These are phyloP conservation scores for Drosophila mercatorum DNA, from an alignment of 2,888 invertebrate species.

Conservation along the genomic window DNA sequence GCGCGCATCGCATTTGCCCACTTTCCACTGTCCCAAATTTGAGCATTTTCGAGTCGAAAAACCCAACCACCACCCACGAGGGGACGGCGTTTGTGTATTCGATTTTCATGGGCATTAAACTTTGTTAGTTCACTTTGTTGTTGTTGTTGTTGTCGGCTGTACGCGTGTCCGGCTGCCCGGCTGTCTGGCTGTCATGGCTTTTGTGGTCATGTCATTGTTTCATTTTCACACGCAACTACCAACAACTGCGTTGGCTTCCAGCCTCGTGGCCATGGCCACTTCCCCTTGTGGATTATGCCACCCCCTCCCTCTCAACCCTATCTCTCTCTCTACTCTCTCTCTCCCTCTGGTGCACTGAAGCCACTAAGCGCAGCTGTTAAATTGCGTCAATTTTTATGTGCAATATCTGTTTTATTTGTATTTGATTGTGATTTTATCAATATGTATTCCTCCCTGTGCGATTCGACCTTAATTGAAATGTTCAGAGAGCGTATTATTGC, in stretches of 20 bases:
- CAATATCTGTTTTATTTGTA: conserved; percentile 76
- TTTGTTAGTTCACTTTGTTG: conserved; percentile 48
- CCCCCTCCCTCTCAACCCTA: no score
- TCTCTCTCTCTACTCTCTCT: no score
- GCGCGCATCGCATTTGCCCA: conserved; percentile 33
- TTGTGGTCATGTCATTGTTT: conserved; percentile 76
- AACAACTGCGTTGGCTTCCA: conserved; percentile 24
- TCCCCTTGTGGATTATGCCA: conserved; percentile 28
- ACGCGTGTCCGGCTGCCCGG: conserved; percentile 13
- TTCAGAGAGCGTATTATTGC: conserved; percentile 54
- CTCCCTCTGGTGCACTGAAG: neutral
- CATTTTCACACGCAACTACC: conserved; percentile 75
- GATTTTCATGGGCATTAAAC: conserved; percentile 60
- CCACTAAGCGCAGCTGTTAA: conserved; percentile 48
- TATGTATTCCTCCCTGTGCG: conserved; percentile 55
- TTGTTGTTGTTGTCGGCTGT: conserved; percentile 11
- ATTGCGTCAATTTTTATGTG: conserved; percentile 75
- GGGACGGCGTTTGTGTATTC: conserved; percentile 5
- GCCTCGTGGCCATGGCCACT: conserved; percentile 19
- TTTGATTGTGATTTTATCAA: conserved; percentile 78
- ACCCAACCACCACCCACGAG: neutral
- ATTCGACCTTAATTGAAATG: conserved; percentile 70
- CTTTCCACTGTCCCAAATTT: conserved; percentile 1
- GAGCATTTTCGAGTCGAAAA: conserved; percentile 25
- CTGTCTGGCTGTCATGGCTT: conserved; percentile 51